Conservation (phyloP, 2,888 invertebrate genomes). For the Drosophila monieri region DNA sequence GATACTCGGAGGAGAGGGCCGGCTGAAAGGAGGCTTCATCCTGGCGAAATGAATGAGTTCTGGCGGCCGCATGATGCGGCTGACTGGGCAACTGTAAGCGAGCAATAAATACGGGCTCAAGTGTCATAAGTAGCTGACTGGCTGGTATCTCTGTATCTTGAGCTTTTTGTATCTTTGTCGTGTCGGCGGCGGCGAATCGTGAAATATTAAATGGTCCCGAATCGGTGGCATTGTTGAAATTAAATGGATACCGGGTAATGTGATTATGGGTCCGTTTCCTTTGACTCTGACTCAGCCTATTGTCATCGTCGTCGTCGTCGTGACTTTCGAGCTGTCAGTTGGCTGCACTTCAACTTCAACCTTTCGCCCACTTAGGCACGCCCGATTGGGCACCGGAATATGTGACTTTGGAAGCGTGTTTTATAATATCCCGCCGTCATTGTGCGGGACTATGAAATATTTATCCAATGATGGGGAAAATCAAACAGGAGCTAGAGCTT, state of each 20-base stretch:
- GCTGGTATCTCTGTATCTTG: constrained; percentile 46
- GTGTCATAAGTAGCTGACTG: constrained; percentile 53
- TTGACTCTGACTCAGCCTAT: constrained; percentile 34
- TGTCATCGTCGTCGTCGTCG: constrained; percentile 15
- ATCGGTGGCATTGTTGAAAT: constrained; percentile 64
- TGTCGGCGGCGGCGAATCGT: constrained; percentile 60
- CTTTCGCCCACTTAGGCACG: constrained; percentile 71
- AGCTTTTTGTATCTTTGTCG: constrained; percentile 41
- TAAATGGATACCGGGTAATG: constrained; percentile 74
- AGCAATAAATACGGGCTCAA: constrained; percentile 65
- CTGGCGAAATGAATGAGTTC: constrained; percentile 69
- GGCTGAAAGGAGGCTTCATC: not conserved
- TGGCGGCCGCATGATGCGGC: constrained; percentile 60
- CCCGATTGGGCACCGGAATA: constrained; percentile 67
- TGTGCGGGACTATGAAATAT: constrained; percentile 44
- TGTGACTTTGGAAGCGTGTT: constrained; percentile 35
- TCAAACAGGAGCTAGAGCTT: constrained; percentile 60
- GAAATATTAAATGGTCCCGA: constrained; percentile 70
- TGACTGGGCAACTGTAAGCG: constrained; percentile 72
- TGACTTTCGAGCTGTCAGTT: constrained; percentile 39
- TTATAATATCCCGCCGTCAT: constrained; percentile 31
- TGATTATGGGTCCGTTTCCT: constrained; percentile 58
- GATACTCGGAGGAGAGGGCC: not conserved
- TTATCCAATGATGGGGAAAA: constrained; percentile 72
- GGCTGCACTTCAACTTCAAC: constrained; percentile 78